phyloP scores from a whole-genome alignment of 2,113 vertebrate genomes.

The Rattus rattus region DNA sequence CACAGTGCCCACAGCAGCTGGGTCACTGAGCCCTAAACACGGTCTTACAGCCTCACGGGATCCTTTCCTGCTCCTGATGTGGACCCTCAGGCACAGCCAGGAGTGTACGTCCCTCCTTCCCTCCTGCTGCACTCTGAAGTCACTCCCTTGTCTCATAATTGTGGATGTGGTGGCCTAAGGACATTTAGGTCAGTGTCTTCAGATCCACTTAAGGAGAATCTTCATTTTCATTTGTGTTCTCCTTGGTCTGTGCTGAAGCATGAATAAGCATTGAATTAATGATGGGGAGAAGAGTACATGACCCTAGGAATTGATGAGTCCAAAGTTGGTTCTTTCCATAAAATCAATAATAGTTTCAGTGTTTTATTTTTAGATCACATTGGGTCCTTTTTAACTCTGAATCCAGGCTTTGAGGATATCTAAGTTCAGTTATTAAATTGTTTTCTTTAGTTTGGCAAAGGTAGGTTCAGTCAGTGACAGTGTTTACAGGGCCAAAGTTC shows the following conservation, averaged over 20 bases:
- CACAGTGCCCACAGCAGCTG: background rate
- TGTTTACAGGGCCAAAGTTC: background rate
- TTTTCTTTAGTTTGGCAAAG: background rate
- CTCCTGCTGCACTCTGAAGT: background rate
- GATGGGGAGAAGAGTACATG: background rate
- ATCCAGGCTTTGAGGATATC: background rate
- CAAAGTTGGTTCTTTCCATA: background rate
- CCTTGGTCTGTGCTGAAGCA: background rate
- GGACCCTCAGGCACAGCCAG: background rate
- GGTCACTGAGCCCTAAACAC: background rate
- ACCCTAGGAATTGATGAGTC: slow-evolving; percentile 12
- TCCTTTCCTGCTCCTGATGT: background rate
- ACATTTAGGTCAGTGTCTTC: slow-evolving; percentile 38
- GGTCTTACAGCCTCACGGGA: background rate
- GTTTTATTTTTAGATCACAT: slow-evolving; percentile 13
- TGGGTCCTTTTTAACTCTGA: slow-evolving; percentile 1
- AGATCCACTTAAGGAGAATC: background rate
- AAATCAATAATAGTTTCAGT: background rate
- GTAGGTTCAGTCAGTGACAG: background rate
- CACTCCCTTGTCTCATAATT: background rate
- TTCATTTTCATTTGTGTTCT: background rate
- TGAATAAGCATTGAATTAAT: slow-evolving; percentile 18
- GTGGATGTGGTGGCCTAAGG: slow-evolving; percentile 10
- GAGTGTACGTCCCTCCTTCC: background rate
- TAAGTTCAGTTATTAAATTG: background rate